A percentile compares a stretch with the other conserved stretches of the same genome.
These are phyloP conservation scores for Smutsia gigantea DNA, from an alignment of 2,797 vertebrate species.

Conservation along the genomic window DNA sequence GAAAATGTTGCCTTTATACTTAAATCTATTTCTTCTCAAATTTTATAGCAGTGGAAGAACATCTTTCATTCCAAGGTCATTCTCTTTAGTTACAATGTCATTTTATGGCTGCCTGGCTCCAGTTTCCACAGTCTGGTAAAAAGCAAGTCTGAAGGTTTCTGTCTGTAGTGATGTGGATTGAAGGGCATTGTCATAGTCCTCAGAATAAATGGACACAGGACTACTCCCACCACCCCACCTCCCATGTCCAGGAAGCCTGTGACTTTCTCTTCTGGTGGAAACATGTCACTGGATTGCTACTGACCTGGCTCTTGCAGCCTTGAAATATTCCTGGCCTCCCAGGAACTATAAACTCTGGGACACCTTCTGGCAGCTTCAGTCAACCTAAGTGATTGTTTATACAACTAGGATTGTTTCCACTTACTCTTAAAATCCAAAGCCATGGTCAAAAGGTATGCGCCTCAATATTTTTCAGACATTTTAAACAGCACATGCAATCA, in stretches of 20 bases:
- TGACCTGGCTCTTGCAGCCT: background rate
- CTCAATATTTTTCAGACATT: conserved; percentile 33
- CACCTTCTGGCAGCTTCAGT: background rate
- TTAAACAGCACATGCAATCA: background rate
- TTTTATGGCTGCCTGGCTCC: background rate
- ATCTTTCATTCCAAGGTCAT: background rate
- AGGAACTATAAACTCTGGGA: background rate
- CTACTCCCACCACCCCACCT: background rate
- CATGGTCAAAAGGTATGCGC: background rate
- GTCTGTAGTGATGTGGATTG: background rate
- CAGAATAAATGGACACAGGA: background rate
- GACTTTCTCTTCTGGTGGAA: background rate
- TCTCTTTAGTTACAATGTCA: background rate
- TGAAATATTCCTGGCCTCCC: background rate
- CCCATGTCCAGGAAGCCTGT: background rate
- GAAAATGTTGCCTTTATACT: background rate
- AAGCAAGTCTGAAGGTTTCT: background rate
- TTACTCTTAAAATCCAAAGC: conserved; percentile 32
- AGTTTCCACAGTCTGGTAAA: background rate
- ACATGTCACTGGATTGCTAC: background rate
- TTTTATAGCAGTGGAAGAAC: background rate
- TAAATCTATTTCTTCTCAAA: background rate
- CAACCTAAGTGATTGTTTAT: background rate
- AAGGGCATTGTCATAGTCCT: background rate
- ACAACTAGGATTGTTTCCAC: background rate